Evolutionary conservation across 2,888 invertebrate species (phyloP).

Genomic region (Aromia moschata): DNA sequence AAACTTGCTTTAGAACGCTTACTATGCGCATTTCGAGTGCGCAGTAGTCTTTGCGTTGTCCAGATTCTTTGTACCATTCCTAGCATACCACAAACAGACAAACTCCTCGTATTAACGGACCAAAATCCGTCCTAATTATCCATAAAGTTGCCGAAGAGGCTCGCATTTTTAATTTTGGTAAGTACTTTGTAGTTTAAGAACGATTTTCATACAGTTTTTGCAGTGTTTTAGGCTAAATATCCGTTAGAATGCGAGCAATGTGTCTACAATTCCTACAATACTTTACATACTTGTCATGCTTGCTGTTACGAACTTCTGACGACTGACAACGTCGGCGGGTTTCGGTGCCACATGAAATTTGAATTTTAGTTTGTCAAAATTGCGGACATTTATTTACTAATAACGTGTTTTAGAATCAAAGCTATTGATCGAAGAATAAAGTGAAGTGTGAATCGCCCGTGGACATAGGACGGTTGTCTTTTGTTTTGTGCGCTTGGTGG

Average conservation of each 20-base stretch:
- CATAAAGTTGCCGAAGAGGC: slow-evolving; percentile 69
- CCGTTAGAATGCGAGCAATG: slow-evolving; percentile 78
- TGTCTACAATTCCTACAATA: slow-evolving; percentile 79
- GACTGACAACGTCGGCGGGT: slow-evolving; percentile 59
- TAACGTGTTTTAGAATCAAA: slow-evolving; percentile 26
- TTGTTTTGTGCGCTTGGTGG: slow-evolving; percentile 44
- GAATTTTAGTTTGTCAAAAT: slow-evolving; percentile 48
- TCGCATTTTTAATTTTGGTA: slow-evolving; percentile 76
- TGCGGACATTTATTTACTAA: slow-evolving; percentile 31
- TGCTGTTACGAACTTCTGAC: slow-evolving; percentile 67
- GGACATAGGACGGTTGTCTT: slow-evolving; percentile 47
- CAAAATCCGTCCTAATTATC: slow-evolving; percentile 76
- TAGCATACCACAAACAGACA: slow-evolving; percentile 88
- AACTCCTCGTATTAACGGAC: slow-evolving; percentile 77
- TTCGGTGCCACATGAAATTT: slow-evolving; percentile 58
- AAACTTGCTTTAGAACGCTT: slow-evolving; percentile 69
- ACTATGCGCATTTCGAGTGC: slow-evolving; percentile 84
- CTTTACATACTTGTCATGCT: slow-evolving; percentile 82
- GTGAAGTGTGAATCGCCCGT: slow-evolving; percentile 42
- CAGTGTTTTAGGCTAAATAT: slow-evolving; percentile 70
- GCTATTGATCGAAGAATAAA: slow-evolving; percentile 30
- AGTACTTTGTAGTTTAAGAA: slow-evolving; percentile 70
- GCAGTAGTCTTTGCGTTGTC: slow-evolving; percentile 90
- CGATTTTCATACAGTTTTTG: slow-evolving; percentile 71
- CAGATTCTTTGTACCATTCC: slow-evolving; percentile 98